A percentile compares a stretch with the other conserved stretches of the same genome.
These are phyloP conservation scores for Melitaea athalia DNA, from an alignment of 2,888 invertebrate genomes.

Conservation along the genomic window DNA sequence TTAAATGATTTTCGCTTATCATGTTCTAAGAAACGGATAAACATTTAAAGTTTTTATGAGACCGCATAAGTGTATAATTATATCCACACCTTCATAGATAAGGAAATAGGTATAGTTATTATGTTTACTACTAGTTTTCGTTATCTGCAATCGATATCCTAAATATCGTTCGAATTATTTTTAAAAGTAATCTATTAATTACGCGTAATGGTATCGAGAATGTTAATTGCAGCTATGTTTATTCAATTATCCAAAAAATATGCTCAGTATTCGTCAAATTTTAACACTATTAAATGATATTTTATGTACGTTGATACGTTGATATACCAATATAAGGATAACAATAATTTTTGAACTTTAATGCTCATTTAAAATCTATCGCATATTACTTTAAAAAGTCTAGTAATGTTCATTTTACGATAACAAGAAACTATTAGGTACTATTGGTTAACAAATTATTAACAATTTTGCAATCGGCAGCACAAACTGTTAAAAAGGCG, in stretches of 20 bases:
- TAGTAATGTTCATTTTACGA: too few species aligned
- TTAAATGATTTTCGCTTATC: constrained; percentile 4
- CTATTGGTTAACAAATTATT: too few species aligned
- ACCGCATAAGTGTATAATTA: constrained; percentile 1
- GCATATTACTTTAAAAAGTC: too few species aligned
- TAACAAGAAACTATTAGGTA: too few species aligned
- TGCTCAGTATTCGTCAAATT: neutral
- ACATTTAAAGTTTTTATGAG: constrained; percentile 6
- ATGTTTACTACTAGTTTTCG: neutral
- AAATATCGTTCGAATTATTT: neutral
- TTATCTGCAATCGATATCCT: constrained; percentile 7
- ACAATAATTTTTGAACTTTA: too few species aligned
- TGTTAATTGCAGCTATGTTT: constrained; percentile 7
- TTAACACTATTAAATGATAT: neutral
- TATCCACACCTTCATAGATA: constrained; percentile 9
- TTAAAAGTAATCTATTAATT: neutral
- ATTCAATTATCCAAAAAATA: neutral
- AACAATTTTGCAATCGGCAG: too few species aligned
- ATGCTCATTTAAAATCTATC: too few species aligned
- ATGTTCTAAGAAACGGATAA: constrained; percentile 5
- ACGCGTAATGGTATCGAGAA: neutral
- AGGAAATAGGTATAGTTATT: neutral
- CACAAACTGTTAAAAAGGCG: too few species aligned
- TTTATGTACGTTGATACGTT: neutral
- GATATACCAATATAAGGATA: too few species aligned